Conservation (phyloP, 1,140 invertebrate species). For the Eupristina koningsbergeri region DNA sequence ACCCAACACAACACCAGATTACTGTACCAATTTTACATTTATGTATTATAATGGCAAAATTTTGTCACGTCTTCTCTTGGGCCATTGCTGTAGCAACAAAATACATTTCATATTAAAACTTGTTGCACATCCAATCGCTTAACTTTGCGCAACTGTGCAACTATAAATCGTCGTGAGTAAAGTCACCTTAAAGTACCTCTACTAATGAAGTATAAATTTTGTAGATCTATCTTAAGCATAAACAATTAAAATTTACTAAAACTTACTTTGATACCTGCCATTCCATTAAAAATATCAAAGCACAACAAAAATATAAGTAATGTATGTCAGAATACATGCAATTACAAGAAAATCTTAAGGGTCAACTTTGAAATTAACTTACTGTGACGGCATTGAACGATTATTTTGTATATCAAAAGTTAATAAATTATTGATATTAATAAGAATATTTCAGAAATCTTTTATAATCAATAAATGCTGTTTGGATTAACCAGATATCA, state of each 20-base stretch:
- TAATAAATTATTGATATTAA: too few species aligned
- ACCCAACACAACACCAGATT: background rate
- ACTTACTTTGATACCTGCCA: background rate
- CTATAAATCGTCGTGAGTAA: background rate
- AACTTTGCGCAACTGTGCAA: background rate
- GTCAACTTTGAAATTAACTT: too few species aligned
- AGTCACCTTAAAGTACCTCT: background rate
- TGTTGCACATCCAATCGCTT: conserved; percentile 7
- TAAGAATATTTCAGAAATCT: too few species aligned
- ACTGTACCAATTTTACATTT: background rate
- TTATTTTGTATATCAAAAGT: too few species aligned
- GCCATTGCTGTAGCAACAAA: conserved; percentile 11
- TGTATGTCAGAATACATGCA: too few species aligned
- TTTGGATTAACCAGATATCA: too few species aligned
- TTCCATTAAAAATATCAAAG: background rate
- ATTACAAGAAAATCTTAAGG: too few species aligned
- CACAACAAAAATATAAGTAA: background rate
- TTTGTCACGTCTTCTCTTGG: background rate
- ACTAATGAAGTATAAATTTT: background rate
- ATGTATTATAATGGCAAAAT: background rate
- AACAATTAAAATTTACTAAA: background rate
- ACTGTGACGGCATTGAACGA: too few species aligned
- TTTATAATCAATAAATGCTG: too few species aligned
- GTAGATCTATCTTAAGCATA: background rate
- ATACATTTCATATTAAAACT: conserved; percentile 39